Evolutionary conservation across 2,888 invertebrate species (phyloP), one percentile per base, ranked within the genome.

Genomic region (Drosophila crucigera): DNA sequence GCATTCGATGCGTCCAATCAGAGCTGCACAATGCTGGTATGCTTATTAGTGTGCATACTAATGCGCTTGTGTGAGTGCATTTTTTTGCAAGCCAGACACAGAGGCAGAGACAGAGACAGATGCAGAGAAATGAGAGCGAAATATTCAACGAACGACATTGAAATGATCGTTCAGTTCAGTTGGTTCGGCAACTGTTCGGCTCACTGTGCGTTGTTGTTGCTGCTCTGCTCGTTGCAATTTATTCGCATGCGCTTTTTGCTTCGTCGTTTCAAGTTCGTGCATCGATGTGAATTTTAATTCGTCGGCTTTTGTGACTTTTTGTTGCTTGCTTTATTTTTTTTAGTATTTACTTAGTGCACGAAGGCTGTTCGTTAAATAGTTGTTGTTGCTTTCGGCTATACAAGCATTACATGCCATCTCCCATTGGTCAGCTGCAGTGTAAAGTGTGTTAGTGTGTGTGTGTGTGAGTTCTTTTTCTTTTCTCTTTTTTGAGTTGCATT

Each of bases 211-310:
- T 60, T 61, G 56, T 71, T 69, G 56, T 54, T 61, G 53, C 14
- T 67, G 56, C 28, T 37, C 50, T 50, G 47, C 43, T 67, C 75
- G 68, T 68, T 89, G 89, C 87, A 89, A 68, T 84, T 68, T 60
- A 58, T 79, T 89, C 80, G 79, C 71, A 79, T 83, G 82, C 89
- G 86, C 71, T 89, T 84, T 81, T 78, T 41, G 68, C 69, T 70
- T 70, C 39, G 65, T 66, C 52, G 55, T 50, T 71, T 83, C 64
- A 72, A 73, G 77, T 84, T 84, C 79, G 88, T 84, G 88, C 55
- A 59, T 14, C 43, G 84, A 47, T 53, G 31, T 84, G 82, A 67
- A 89, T 89, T 84, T 87, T 68, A 84, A 84, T 84, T 84, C 77
- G 84, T 87, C 80, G 82, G 62, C 10, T 52, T 37, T 47, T 22